Evolutionary conservation across 2,888 invertebrate species (phyloP).

Genomic region (Aquatica leii): DNA sequence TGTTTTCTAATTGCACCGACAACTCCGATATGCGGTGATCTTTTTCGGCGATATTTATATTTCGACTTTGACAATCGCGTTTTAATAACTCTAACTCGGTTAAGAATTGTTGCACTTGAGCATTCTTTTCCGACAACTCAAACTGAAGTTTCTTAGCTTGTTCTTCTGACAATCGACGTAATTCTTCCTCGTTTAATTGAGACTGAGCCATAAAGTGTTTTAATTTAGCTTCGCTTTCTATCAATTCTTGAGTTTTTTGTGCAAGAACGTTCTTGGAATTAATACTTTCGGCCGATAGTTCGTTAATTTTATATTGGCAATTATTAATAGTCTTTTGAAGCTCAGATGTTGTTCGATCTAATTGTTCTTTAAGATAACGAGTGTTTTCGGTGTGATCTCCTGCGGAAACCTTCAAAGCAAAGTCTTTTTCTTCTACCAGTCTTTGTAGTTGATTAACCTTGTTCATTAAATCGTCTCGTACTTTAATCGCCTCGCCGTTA

Average conservation of each 20-base stretch:
- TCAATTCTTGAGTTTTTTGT: constrained; percentile 44
- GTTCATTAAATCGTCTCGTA: constrained; percentile 27
- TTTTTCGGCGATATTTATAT: constrained; percentile 47
- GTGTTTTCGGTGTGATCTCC: constrained; percentile 54
- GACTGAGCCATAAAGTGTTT: constrained; percentile 60
- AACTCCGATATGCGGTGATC: constrained; percentile 47
- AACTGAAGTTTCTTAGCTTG: constrained; percentile 50
- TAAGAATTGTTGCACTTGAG: constrained; percentile 41
- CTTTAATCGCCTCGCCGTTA: constrained; percentile 42
- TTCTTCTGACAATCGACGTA: constrained; percentile 28
- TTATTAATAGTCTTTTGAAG: constrained; percentile 24
- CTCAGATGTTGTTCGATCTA: constrained; percentile 17
- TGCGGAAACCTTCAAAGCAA: constrained; percentile 61
- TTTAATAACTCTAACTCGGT: constrained; percentile 51
- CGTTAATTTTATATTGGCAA: constrained; percentile 36
- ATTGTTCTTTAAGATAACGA: constrained; percentile 50
- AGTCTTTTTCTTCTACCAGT: constrained; percentile 61
- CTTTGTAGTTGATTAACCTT: constrained; percentile 51
- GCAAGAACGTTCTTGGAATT: constrained; percentile 43
- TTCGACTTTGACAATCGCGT: constrained; percentile 41
- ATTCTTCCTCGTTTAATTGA: constrained; percentile 28
- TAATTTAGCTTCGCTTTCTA: constrained; percentile 52
- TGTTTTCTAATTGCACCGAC: constrained; percentile 46
- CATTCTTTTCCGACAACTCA: constrained; percentile 52
- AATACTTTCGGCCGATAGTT: constrained; percentile 35